Evolutionary conservation across 2,888 invertebrate genomes (phyloP).

Genomic region (Polydrusus pterygomalis): DNA sequence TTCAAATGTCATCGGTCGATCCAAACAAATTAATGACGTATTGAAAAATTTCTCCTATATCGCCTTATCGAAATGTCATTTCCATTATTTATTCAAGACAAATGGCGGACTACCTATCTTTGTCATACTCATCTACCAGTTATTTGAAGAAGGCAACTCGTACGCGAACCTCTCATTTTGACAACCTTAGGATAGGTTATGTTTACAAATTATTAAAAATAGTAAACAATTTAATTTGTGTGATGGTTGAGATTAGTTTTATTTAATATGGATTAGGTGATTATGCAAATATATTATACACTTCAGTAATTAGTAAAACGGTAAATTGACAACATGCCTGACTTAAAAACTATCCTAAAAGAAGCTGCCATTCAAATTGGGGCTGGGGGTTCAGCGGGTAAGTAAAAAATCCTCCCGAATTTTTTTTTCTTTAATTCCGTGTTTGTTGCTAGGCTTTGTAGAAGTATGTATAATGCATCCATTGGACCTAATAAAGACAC

Average conservation of each 20-base stretch:
- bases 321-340: slow-evolving; percentile 57
- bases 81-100: too few relatives aligned
- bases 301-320: background rate
- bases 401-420: slow-evolving; percentile 38
- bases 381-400: slow-evolving; percentile 92
- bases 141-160: too few relatives aligned
- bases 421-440: background rate
- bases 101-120: too few relatives aligned
- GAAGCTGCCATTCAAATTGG: slow-evolving; percentile 88
- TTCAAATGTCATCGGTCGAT: too few relatives aligned
- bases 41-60: too few relatives aligned
- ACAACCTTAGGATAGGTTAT: slow-evolving; percentile 15
- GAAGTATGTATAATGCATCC: slow-evolving; percentile 98
- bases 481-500: slow-evolving; percentile 93
- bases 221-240: slow-evolving; percentile 25
- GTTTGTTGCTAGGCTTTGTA: slow-evolving; percentile 79
- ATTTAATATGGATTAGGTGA: slow-evolving; percentile 25
- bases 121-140: too few relatives aligned
- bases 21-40: too few relatives aligned
- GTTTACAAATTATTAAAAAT: slow-evolving; percentile 26
- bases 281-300: slow-evolving; percentile 6
- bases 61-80: too few relatives aligned
- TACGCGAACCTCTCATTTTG: too few relatives aligned
- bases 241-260: slow-evolving; percentile 24
- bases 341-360: slow-evolving; percentile 69